A percentile compares a stretch with the other conserved stretches of the same genome.
These are phyloP conservation scores for Brachionichthys hirsutus DNA, from an alignment of 2,113 vertebrate species.

Conservation along the genomic window DNA sequence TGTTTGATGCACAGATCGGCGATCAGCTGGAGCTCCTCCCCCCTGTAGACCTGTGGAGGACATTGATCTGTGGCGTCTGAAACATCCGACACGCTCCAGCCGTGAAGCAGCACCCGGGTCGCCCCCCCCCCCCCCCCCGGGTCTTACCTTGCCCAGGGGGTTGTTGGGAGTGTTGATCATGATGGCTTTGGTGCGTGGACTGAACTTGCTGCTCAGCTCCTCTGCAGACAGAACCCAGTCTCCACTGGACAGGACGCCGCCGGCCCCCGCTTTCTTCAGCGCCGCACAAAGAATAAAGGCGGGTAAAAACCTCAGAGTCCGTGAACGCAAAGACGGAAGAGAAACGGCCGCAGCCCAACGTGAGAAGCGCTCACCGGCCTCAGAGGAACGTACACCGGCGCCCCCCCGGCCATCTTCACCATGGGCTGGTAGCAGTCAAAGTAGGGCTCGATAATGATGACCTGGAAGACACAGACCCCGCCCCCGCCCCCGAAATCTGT, in stretches of 20 bases:
- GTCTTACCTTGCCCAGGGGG: constrained; percentile 90
- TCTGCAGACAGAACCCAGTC: constrained; percentile 85
- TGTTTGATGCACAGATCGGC: constrained; percentile 88
- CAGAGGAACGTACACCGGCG: constrained; percentile 83
- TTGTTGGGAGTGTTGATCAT: constrained; percentile 95
- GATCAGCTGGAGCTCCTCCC: constrained; percentile 84
- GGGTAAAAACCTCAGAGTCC: too few relatives aligned
- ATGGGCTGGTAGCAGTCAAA: constrained; percentile 95
- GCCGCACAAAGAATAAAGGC: neutral
- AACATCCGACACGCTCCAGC: too few relatives aligned
- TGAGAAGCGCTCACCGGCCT: constrained; percentile 80
- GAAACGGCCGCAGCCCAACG: too few relatives aligned
- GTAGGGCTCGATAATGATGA: constrained; percentile 93
- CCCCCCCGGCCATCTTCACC: constrained; percentile 90
- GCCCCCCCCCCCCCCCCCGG: rapidly evolving
- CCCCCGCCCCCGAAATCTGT: too few relatives aligned
- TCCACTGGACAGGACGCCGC: constrained; percentile 75
- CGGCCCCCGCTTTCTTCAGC: constrained; percentile 71
- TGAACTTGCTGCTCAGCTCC: constrained; percentile 89
- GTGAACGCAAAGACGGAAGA: too few relatives aligned
- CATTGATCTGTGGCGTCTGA: too few relatives aligned
- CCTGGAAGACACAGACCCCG: constrained; percentile 71
- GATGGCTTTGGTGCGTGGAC: constrained; percentile 84
- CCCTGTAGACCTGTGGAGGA: constrained; percentile 83
- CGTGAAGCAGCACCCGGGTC: too few relatives aligned